Evolutionary conservation across 2,888 invertebrate species (phyloP).

Genomic region (Nipponacmea schrenckii): DNA sequence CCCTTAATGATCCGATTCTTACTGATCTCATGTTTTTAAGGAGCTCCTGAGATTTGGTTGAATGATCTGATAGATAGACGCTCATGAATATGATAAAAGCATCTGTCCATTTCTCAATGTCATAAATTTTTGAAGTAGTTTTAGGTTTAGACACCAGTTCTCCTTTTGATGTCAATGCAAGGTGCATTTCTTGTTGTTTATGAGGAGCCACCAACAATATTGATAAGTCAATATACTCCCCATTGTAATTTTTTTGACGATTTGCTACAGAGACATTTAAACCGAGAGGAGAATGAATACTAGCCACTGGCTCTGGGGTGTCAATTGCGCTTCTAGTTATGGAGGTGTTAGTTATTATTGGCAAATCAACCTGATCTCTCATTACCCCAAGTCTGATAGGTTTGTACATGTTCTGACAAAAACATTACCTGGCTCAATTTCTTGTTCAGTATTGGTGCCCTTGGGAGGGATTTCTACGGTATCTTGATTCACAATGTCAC

Average conservation of each 20-base stretch:
- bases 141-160: constrained; percentile 5
- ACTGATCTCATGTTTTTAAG: constrained; percentile 18
- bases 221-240: constrained; percentile 13
- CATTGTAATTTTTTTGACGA: constrained; percentile 12
- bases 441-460: too few species aligned
- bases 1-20: constrained; percentile 3
- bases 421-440: too few species aligned
- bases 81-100: constrained; percentile 19
- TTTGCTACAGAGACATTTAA: constrained; percentile 2
- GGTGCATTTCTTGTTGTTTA: background rate
- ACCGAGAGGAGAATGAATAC: background rate
- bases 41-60: background rate
- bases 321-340: background rate
- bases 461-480: too few species aligned
- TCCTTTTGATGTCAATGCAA: background rate
- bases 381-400: too few species aligned
- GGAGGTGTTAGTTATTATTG: too few species aligned
- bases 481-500: too few species aligned
- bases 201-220: constrained; percentile 5
- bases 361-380: too few species aligned
- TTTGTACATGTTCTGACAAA: too few species aligned
- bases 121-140: constrained; percentile 2
- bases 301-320: background rate
- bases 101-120: constrained; percentile 20
- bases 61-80: constrained; percentile 13